Conservation (phyloP, 2,888 invertebrate genomes). For the Cecidostiba fungosa region DNA sequence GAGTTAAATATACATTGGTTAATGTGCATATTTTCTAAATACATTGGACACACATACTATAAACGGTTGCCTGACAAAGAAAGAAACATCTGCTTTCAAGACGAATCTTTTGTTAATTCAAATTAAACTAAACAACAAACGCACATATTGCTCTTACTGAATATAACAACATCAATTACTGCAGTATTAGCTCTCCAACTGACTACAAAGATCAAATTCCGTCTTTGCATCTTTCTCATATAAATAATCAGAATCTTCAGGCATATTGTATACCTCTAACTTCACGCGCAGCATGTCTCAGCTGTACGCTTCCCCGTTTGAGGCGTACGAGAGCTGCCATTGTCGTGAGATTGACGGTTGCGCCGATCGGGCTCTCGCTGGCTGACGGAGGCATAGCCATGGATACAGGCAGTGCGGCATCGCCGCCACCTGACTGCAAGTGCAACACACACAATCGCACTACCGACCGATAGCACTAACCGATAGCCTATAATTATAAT, state of each 20-base stretch:
- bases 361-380: conserved; percentile 60
- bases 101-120: too few relatives aligned
- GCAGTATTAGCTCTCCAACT: too few relatives aligned
- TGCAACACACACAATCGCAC: neutral
- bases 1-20: neutral
- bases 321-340: conserved; percentile 79
- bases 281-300: conserved; percentile 82
- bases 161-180: too few relatives aligned
- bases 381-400: conserved; percentile 63
- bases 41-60: neutral
- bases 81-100: too few relatives aligned
- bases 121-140: too few relatives aligned
- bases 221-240: neutral
- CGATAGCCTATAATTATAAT: neutral
- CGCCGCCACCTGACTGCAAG: conserved; percentile 45
- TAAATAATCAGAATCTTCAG: neutral
- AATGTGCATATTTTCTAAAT: neutral
- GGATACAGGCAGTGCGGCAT: conserved; percentile 56
- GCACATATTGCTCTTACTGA: too few relatives aligned
- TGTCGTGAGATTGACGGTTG: conserved; percentile 63
- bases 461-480: neutral
- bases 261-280: conserved; percentile 80
- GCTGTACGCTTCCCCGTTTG: conserved; percentile 82
- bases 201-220: neutral
- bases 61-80: too few relatives aligned